Conservation (phyloP, 2,888 invertebrate species). For the Phania funesta region DNA sequence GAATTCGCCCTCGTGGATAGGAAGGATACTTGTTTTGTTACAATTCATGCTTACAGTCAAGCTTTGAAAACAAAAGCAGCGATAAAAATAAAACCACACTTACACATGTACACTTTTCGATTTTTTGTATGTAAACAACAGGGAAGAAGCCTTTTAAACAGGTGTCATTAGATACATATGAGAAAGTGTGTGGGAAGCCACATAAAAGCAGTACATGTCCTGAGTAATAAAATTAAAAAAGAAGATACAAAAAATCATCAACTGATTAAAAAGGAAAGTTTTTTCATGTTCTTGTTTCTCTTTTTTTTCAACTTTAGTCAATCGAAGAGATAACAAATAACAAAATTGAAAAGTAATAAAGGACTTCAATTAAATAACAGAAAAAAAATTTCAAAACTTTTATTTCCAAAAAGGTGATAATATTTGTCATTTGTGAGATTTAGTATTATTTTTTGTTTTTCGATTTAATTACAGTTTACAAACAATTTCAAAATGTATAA, state of each 20-base stretch:
- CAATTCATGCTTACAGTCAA: conserved; percentile 16
- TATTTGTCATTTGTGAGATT: too few species aligned
- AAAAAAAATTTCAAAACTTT: conserved; percentile 19
- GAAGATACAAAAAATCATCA: neutral
- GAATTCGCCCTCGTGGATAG: neutral
- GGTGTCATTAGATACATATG: conserved; percentile 57
- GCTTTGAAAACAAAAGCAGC: neutral
- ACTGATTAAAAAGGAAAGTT: conserved; percentile 27
- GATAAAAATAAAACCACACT: neutral
- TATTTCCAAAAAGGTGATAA: conserved; percentile 12
- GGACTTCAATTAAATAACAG: conserved; percentile 9
- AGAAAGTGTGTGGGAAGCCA: conserved; percentile 43
- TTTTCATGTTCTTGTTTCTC: neutral
- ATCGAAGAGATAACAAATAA: conserved; percentile 41
- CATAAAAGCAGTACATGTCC: conserved; percentile 33
- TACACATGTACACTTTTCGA: neutral
- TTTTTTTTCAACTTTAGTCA: conserved; percentile 1
- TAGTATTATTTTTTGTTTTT: too few species aligned
- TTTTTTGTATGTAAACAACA: conserved; percentile 7
- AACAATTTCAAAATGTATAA: too few species aligned
- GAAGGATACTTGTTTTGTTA: conserved; percentile 4
- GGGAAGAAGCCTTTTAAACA: conserved; percentile 52
- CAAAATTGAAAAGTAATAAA: conserved; percentile 42
- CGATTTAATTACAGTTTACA: too few species aligned
- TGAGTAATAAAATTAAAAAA: conserved; percentile 11